Evolutionary conservation across 2,113 vertebrate genomes (phyloP), one percentile per base, ranked within the genome.

Genomic region (Pithys albifrons): DNA sequence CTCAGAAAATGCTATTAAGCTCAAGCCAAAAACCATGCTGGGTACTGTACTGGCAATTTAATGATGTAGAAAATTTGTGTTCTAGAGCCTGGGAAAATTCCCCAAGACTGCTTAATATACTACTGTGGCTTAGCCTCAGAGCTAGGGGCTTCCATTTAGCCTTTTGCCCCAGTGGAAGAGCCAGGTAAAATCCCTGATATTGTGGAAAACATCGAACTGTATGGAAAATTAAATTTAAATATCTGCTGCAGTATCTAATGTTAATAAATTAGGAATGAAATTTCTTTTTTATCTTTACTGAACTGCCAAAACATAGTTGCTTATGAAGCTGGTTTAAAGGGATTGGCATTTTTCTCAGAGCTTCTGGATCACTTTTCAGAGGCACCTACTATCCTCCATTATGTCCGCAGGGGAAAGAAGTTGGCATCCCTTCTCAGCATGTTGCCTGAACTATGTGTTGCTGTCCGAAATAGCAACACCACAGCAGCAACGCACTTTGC

Each of bases 1-100:
- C 80, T 89, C 64, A 71, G 65, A 75, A 84, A 93, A 93, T 74
- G 41, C 16, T 81, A 39, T 91, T 96, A 58, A 91, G 25, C 27
- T 31, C 48, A 78, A 95, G 84, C 84, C 92, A 94, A 87, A 83
- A 91, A 64, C 35, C 77, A 84, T 78, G 87, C 89, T 91, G 59
- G 10, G 76, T 64, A 92, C 59, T 51, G 41, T 46, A 54, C 41
- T 49, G 85, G 65, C 61, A 78, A 78, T 39, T 95, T 89, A 95
- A 93, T 85, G 73, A 86, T 78, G 73, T 72, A 96, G 81, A 94
- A 94, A 96, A 95, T 91, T 74, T 84, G 69, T 74, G 76, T 89
- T 91, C 76, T 51, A 67, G 43, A 58, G 66, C 57, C 65, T 91
- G 65, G 69, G 74, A 95, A 95, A 81, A 78, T 59, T 89, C 62